phyloP scores from a whole-genome alignment of 2,113 vertebrate species.

The Naja naja region DNA sequence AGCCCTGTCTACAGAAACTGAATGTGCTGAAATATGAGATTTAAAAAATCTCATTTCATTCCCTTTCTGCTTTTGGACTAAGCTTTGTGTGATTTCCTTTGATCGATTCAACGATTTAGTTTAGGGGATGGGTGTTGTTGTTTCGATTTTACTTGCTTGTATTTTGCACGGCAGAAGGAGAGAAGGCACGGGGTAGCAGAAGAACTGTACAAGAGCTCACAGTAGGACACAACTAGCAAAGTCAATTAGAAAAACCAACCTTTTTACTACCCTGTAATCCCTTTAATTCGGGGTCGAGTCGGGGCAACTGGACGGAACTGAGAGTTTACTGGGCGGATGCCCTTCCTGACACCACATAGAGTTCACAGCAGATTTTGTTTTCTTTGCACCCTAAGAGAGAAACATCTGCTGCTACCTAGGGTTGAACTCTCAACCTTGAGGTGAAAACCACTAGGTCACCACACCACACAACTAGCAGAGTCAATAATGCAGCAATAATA shows the following conservation, averaged over 20 bases:
- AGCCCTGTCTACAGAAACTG: conserved; percentile 22
- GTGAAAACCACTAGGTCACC: background rate
- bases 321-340: background rate
- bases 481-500: background rate
- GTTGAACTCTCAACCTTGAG: background rate
- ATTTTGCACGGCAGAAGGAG: background rate
- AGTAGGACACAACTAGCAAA: background rate
- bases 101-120: background rate
- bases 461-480: background rate
- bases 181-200: background rate
- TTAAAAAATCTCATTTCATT: background rate
- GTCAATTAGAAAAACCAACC: background rate
- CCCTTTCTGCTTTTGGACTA: background rate
- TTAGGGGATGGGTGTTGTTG: background rate
- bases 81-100: background rate
- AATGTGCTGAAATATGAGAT: conserved; percentile 3
- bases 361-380: background rate
- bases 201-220: background rate
- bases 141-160: background rate
- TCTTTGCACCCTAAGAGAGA: background rate
- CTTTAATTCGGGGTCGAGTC: background rate
- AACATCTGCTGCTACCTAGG: background rate
- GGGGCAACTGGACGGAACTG: background rate
- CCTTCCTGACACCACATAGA: background rate
- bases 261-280: background rate